Conservation (phyloP, 2,797 vertebrate species). For the Gephyroberyx darwinii region DNA sequence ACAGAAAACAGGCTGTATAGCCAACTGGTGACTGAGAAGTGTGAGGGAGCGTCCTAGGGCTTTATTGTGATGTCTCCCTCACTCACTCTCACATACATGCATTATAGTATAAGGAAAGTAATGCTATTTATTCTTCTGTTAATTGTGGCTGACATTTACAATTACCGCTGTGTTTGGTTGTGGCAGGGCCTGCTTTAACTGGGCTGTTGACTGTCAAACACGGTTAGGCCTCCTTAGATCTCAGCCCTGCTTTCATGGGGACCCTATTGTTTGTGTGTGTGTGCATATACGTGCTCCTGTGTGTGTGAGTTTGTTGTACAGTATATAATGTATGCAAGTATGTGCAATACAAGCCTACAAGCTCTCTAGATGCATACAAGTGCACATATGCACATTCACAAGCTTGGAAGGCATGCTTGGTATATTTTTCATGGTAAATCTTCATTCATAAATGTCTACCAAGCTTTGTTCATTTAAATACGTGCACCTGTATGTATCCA, state of each 20-base stretch:
- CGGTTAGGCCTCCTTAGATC: slow-evolving; percentile 79
- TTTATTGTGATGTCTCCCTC: slow-evolving; percentile 36
- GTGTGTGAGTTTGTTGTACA: slow-evolving; percentile 21
- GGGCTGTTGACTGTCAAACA: slow-evolving; percentile 85
- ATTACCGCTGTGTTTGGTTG: slow-evolving; percentile 83
- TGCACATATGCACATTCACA: too few species aligned
- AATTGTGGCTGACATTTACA: slow-evolving; percentile 86
- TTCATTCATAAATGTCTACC: neutral
- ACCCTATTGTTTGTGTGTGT: slow-evolving; percentile 63
- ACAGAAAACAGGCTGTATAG: slow-evolving; percentile 23
- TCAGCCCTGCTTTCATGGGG: slow-evolving; percentile 70
- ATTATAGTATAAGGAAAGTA: slow-evolving; percentile 60
- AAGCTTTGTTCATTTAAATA: neutral
- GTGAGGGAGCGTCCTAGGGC: slow-evolving; percentile 37
- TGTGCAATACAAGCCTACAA: slow-evolving; percentile 6
- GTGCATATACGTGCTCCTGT: slow-evolving; percentile 26
- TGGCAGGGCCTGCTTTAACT: slow-evolving; percentile 79
- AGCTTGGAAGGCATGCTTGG: neutral
- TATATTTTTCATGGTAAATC: slow-evolving; percentile 4
- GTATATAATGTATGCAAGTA: slow-evolving; percentile 24
- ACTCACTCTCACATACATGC: slow-evolving; percentile 58
- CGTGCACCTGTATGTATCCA: slow-evolving; percentile 45
- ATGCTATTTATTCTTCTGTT: slow-evolving; percentile 82
- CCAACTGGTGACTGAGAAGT: slow-evolving; percentile 57
- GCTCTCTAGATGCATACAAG: too few species aligned